Evolutionary conservation across 2,888 invertebrate species (phyloP).

Genomic region (Helobdella robusta): DNA sequence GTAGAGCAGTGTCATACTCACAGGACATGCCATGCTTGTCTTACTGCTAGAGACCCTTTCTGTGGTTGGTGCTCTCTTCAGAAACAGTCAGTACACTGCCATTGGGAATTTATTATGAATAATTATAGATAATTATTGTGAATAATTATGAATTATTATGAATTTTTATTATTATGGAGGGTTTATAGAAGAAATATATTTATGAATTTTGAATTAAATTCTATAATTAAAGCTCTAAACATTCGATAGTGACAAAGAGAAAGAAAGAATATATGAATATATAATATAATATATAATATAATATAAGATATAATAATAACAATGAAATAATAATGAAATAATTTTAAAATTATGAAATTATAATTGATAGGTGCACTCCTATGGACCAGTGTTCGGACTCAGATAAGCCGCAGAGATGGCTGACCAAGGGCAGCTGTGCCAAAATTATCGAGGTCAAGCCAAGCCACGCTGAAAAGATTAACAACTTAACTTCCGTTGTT

Average conservation of each 20-base stretch:
- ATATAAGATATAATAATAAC: constrained; percentile 2
- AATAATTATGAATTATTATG: no score
- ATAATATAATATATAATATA: neutral
- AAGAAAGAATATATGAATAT: neutral
- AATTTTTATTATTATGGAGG: no score
- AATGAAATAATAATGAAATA: no score
- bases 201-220: no score
- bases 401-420: constrained; percentile 84
- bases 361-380: constrained; percentile 70
- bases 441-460: constrained; percentile 85
- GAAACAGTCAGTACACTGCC: constrained; percentile 42
- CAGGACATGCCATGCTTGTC: constrained; percentile 40
- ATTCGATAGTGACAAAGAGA: neutral
- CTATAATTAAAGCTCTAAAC: no score
- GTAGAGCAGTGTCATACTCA: constrained; percentile 43
- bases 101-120: no score
- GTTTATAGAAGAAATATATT: no score
- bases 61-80: constrained; percentile 48
- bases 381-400: constrained; percentile 80
- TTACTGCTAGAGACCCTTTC: constrained; percentile 43
- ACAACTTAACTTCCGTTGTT: neutral
- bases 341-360: no score
- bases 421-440: constrained; percentile 90
- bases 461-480: constrained; percentile 66
- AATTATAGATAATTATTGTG: no score